A percentile compares a stretch with the other conserved stretches of the same genome.
These are phyloP conservation scores for Athalia circularis DNA, from an alignment of 2,888 invertebrate species.

Conservation along the genomic window DNA sequence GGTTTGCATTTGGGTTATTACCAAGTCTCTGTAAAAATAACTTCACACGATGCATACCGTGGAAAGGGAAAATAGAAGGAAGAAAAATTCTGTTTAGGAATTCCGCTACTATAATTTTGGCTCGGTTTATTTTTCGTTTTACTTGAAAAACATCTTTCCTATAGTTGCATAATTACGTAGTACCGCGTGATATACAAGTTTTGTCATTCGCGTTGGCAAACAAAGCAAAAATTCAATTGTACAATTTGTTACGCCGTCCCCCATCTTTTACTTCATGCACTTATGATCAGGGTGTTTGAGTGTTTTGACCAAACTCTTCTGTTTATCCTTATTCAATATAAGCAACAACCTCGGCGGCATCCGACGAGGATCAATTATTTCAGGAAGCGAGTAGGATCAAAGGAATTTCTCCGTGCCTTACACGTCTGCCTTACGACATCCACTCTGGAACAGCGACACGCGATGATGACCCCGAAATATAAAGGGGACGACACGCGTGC, in stretches of 20 bases:
- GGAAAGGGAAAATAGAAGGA: background rate
- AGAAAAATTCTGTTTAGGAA: background rate
- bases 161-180: too few species aligned
- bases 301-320: background rate
- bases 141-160: too few species aligned
- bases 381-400: constrained; percentile 13
- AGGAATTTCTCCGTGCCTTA: constrained; percentile 28
- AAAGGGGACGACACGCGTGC: constrained; percentile 48
- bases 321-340: background rate
- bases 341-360: background rate
- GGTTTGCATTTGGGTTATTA: constrained; percentile 30
- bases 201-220: too few species aligned
- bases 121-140: background rate
- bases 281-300: background rate
- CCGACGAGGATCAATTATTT: constrained; percentile 38
- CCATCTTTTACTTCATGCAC: too few species aligned
- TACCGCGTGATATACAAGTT: too few species aligned
- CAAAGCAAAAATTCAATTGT: too few species aligned
- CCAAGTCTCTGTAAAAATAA: constrained; percentile 3
- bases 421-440: constrained; percentile 14
- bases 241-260: too few species aligned
- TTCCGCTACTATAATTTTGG: background rate
- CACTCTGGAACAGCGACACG: constrained; percentile 21
- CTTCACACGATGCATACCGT: background rate
- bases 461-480: constrained; percentile 51